A percentile compares a stretch with the other conserved stretches of the same genome.
Evolutionary conservation across 2,113 vertebrate genomes (phyloP).

Genomic region (Chloropsis cyanopogon): DNA sequence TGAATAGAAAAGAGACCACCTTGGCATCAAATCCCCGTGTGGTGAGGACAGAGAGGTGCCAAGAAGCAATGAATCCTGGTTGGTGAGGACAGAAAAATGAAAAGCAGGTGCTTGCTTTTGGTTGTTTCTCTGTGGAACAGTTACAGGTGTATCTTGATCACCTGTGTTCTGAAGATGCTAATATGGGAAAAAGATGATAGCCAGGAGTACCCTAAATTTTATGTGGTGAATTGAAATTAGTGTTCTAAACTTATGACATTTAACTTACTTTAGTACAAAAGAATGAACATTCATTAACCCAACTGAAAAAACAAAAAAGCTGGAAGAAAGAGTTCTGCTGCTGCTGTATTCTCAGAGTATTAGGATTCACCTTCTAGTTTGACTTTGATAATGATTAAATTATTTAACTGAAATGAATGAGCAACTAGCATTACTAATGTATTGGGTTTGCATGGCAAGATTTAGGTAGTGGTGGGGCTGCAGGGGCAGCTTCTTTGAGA

Average conservation of each 20-base stretch:
- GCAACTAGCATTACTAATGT: neutral
- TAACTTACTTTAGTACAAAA: neutral
- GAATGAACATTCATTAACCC: neutral
- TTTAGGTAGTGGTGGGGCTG: neutral
- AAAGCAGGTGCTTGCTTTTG: neutral
- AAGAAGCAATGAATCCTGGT: neutral
- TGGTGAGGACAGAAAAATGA: neutral
- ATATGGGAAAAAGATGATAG: neutral
- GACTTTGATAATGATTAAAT: neutral
- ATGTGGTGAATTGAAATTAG: neutral
- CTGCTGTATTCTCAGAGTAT: neutral
- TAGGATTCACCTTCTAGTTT: neutral
- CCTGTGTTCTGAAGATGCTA: neutral
- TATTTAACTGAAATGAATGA: neutral
- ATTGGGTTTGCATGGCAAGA: neutral
- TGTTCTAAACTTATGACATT: neutral
- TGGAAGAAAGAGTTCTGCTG: neutral
- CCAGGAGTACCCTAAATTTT: neutral
- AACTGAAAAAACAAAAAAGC: neutral
- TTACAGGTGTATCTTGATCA: neutral
- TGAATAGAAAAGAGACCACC: neutral
- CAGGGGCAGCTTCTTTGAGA: neutral
- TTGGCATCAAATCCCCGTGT: neutral
- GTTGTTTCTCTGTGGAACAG: neutral
- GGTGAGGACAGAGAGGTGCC: neutral